Evolutionary conservation across 1,140 invertebrate species (phyloP).

Genomic region (Tetramorium alpestre): DNA sequence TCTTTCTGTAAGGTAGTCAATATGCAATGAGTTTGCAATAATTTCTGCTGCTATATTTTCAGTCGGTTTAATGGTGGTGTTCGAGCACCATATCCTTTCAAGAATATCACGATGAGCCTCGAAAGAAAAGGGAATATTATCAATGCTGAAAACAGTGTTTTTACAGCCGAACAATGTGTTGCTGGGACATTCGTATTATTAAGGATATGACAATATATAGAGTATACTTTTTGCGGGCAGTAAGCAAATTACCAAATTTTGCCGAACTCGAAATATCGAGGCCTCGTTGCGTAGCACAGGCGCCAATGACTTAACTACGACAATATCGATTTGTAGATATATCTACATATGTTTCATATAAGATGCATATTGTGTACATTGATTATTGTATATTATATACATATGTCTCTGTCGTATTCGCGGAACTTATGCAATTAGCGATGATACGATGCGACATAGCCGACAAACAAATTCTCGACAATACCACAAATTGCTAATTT

Average conservation of each 20-base stretch:
- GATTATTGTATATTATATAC: constrained; percentile 71
- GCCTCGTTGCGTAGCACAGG: constrained; percentile 26
- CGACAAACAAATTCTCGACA: constrained; percentile 76
- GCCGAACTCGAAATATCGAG: constrained; percentile 1
- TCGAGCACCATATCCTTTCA: constrained; percentile 15
- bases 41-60: constrained; percentile 22
- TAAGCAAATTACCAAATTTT: constrained; percentile 7
- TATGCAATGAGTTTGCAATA: constrained; percentile 5
- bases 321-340: constrained; percentile 81
- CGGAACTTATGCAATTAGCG: constrained; percentile 56
- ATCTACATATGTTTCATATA: constrained; percentile 72
- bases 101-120: neutral
- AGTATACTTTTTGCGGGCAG: neutral
- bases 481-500: constrained; percentile 81
- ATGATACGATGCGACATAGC: constrained; percentile 26
- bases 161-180: neutral
- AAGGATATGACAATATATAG: neutral
- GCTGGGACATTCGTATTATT: neutral
- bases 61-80: neutral
- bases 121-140: neutral
- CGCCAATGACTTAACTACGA: constrained; percentile 75
- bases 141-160: neutral
- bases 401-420: neutral
- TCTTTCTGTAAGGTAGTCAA: constrained; percentile 38
- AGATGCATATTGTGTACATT: constrained; percentile 74